These are phyloP conservation scores for Stigmatopora nigra DNA, from an alignment of 2,113 vertebrate genomes.

Conservation along the genomic window DNA sequence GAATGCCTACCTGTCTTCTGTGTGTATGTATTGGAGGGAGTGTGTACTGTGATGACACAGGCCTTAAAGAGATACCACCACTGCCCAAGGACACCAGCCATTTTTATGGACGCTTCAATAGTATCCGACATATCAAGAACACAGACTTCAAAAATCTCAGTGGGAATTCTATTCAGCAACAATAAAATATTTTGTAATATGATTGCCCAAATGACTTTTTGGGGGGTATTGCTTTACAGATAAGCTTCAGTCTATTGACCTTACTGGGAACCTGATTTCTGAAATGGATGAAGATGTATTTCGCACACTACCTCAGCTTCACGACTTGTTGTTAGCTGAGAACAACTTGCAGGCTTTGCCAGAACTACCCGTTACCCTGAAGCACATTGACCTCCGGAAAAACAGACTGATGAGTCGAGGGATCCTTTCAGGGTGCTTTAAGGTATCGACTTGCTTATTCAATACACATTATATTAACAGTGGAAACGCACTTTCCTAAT, in stretches of 20 bases:
- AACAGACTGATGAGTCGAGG: constrained; percentile 70
- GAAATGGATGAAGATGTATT: constrained; percentile 60
- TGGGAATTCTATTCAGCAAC: constrained; percentile 34
- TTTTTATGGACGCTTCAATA: constrained; percentile 79
- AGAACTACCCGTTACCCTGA: constrained; percentile 60
- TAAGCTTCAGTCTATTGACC: constrained; percentile 71
- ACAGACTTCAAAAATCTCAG: constrained; percentile 69
- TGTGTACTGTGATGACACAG: constrained; percentile 73
- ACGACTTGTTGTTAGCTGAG: constrained; percentile 69
- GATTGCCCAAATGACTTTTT: not conserved
- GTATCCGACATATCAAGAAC: constrained; percentile 56
- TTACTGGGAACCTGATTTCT: constrained; percentile 73
- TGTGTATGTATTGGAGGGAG: constrained; percentile 76
- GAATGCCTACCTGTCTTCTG: constrained; percentile 71
- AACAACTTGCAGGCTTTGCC: constrained; percentile 71
- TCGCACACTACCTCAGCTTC: constrained; percentile 60
- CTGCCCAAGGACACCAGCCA: constrained; percentile 71
- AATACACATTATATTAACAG: not conserved
- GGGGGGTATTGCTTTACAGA: constrained; percentile 48
- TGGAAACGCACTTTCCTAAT: not conserved
- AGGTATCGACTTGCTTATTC: constrained; percentile 42
- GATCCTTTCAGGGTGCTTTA: constrained; percentile 62
- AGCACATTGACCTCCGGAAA: constrained; percentile 61
- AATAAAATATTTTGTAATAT: not conserved
- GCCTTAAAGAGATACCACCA: constrained; percentile 63